A percentile compares a stretch with the other conserved stretches of the same genome.
phyloP scores from a whole-genome alignment of 2,797 vertebrate genomes.

The Capromys pilorides region DNA sequence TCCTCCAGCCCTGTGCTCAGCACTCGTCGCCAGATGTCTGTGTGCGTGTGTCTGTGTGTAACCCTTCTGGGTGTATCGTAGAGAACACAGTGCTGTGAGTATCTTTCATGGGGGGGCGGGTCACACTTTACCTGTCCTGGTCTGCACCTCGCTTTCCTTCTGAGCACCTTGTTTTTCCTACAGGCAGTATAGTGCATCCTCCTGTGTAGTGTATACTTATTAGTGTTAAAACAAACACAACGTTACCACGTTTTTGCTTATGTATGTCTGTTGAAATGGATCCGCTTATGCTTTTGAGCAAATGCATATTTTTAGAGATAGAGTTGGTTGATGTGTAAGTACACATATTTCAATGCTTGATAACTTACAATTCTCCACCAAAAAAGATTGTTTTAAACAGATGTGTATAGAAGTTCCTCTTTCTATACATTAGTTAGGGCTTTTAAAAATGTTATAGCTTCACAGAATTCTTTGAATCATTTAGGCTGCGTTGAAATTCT shows the following conservation, averaged over 20 bases:
- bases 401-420: background rate
- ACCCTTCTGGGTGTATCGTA: background rate
- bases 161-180: conserved; percentile 12
- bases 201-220: background rate
- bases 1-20: background rate
- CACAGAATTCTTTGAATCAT: background rate
- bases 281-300: background rate
- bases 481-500: background rate
- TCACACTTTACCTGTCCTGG: background rate
- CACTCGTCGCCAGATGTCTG: background rate
- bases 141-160: background rate
- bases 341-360: background rate
- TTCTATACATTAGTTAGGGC: background rate
- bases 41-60: background rate
- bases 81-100: background rate
- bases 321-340: background rate
- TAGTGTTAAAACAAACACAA: background rate
- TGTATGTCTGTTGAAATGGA: background rate
- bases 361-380: conserved; percentile 53
- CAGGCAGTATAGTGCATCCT: background rate
- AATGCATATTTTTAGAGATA: conserved; percentile 53
- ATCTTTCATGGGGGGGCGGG: background rate
- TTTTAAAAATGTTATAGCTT: conserved; percentile 2
- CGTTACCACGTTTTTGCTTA: conserved; percentile 45
- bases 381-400: background rate